Percentiles rank a stretch among this genome's conserved stretches.
Conservation (phyloP, 2,113 vertebrate genomes). For the Prochilodus magdalenae region DNA sequence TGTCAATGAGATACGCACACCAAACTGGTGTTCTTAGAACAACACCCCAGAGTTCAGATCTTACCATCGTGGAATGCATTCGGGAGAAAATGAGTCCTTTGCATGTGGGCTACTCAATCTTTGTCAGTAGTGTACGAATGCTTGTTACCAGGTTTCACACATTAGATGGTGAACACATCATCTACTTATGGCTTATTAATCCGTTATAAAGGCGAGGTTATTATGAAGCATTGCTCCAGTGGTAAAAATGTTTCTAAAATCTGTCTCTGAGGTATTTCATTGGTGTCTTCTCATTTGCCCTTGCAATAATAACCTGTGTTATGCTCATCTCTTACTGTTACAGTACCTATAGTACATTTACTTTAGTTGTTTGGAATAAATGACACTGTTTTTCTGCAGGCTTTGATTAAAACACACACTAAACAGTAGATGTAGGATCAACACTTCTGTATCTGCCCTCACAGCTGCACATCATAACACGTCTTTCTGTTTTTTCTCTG, state of each 20-base stretch:
- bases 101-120: too few relatives aligned
- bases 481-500: background rate
- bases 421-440: background rate
- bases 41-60: too few relatives aligned
- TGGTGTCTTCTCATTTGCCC: constrained; percentile 38
- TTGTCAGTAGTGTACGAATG: too few relatives aligned
- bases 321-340: background rate
- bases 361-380: background rate
- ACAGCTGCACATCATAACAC: constrained; percentile 15
- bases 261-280: background rate
- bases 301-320: background rate
- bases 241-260: background rate
- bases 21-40: too few relatives aligned
- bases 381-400: background rate
- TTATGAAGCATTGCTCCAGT: background rate
- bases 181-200: too few relatives aligned
- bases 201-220: too few relatives aligned
- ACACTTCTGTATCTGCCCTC: background rate
- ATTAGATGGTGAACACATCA: too few relatives aligned
- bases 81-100: too few relatives aligned
- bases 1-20: too few relatives aligned
- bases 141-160: too few relatives aligned
- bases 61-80: too few relatives aligned
- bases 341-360: background rate
- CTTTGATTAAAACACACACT: background rate